Evolutionary conservation across 2,113 vertebrate genomes (phyloP), one percentile per base, ranked within the genome.

Genomic region (Macaca nemestrina): DNA sequence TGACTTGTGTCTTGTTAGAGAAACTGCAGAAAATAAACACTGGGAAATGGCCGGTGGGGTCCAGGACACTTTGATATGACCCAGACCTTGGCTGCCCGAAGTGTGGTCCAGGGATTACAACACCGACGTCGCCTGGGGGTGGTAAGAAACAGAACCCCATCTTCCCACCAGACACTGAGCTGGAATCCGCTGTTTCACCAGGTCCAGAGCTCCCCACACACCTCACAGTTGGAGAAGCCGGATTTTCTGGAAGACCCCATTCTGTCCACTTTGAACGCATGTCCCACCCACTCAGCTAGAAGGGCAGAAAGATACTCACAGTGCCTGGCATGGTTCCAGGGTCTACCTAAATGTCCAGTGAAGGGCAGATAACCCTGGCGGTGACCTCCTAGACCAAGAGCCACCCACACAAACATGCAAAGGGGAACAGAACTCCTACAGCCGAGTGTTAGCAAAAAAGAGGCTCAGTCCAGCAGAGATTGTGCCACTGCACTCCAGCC

Each of bases 111-210:
- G 43, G 35, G 7, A 35, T 14, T 5, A 5, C 43, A 17, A 13
- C 5, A 22, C 1, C 0, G 3, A 16, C 0, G 0, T 16, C 35
- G 1, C 23, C 5, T 1, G 2, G 61, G 8, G n/a, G 38, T 17
- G 5, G 16, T 30, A 4, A 8, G 18, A 14, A 48, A 67, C 3
- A 40, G 48, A 38, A 11, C 4, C 43, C 13, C 64, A 2, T 52
- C 64, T 11, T 14, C 14, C 40, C 43, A 32, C 84, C 2, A 35
- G 20, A 25, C 32, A 0, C 7, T 14, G 59, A 35, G 2, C 45
- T 11, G 1, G 82, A 40, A 40, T 25, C 35, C 0, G 1, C 13
- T 2, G 6, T 1, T 30, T 4, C 38, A 11, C 32, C 2, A 32
- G 86, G 13, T 16, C n/a, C 72, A 14, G 3, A 7, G n/a, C 30